Conservation (phyloP, 2,797 vertebrate genomes). For the Liasis olivaceus region DNA sequence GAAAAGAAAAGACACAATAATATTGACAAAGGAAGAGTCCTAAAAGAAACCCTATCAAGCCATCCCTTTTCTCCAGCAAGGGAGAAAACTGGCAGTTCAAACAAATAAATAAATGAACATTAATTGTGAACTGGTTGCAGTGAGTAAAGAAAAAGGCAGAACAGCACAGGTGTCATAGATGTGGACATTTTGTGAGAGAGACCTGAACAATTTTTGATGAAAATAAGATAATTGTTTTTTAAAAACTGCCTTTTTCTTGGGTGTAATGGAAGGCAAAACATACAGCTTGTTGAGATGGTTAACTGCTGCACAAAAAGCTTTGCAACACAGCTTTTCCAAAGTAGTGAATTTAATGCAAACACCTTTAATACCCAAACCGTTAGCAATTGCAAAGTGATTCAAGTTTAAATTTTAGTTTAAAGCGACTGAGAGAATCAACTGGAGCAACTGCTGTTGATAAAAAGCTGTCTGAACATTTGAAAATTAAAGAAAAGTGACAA, state of each 20-base stretch:
- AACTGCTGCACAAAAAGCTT: neutral
- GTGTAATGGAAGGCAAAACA: neutral
- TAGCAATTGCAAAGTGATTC: neutral
- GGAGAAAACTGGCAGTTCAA: neutral
- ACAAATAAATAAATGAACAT: neutral
- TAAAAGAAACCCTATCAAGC: neutral
- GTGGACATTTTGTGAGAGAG: neutral
- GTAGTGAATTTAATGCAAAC: neutral
- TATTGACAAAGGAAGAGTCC: neutral
- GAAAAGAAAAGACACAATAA: neutral
- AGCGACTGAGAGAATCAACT: neutral
- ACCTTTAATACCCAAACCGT: neutral
- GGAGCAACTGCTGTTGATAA: neutral
- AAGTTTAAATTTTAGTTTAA: neutral
- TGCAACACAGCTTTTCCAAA: neutral
- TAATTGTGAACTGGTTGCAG: neutral
- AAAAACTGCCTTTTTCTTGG: neutral
- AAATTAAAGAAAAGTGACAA: neutral
- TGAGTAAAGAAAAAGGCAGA: neutral
- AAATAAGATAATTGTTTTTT: neutral
- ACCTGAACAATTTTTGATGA: neutral
- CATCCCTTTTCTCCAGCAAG: neutral
- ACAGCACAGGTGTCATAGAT: neutral
- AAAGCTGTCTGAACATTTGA: neutral
- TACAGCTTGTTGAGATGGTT: neutral